A percentile compares a stretch with the other conserved stretches of the same genome.
phyloP scores from a whole-genome alignment of 2,113 vertebrate species.

The Anoplopoma fimbria region DNA sequence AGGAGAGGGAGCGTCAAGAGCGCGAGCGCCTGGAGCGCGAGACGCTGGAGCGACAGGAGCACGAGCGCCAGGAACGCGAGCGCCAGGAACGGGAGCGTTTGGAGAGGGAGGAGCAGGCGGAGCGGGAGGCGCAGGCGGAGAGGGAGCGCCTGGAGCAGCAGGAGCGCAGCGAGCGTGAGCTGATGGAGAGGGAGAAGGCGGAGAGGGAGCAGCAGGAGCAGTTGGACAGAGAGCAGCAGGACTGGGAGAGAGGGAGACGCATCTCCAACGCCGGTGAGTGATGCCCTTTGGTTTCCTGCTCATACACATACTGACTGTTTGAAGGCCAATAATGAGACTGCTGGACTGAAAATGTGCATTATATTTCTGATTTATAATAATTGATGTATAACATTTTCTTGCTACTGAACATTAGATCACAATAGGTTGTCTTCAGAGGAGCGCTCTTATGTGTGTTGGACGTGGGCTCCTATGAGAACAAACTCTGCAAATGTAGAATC shows the following conservation, averaged over 20 bases:
- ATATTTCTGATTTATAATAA: not conserved
- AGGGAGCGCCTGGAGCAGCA: constrained; percentile 85
- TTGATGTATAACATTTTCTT: not conserved
- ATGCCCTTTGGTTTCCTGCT: not conserved
- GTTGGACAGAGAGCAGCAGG: constrained; percentile 87
- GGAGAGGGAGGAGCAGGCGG: constrained; percentile 86
- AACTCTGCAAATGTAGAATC: not conserved
- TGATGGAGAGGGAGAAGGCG: constrained; percentile 86
- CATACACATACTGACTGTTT: not conserved
- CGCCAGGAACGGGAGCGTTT: constrained; percentile 84
- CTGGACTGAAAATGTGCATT: not conserved
- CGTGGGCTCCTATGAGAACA: not conserved
- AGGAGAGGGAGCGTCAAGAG: constrained; percentile 84
- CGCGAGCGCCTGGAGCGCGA: constrained; percentile 87
- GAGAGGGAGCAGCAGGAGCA: constrained; percentile 78
- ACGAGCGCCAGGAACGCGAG: constrained; percentile 85
- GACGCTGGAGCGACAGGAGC: constrained; percentile 86
- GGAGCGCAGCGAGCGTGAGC: constrained; percentile 85
- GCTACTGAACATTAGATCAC: not conserved
- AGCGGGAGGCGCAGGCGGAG: constrained; percentile 88
- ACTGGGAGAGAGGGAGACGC: constrained; percentile 95
- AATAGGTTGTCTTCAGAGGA: not conserved
- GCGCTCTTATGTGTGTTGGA: not conserved
- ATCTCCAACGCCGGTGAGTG: constrained; percentile 91
- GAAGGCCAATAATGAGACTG: not conserved